Evolutionary conservation across 2,888 invertebrate genomes (phyloP), one percentile per base, ranked within the genome.

Genomic region (Digitonthophagus gazella): DNA sequence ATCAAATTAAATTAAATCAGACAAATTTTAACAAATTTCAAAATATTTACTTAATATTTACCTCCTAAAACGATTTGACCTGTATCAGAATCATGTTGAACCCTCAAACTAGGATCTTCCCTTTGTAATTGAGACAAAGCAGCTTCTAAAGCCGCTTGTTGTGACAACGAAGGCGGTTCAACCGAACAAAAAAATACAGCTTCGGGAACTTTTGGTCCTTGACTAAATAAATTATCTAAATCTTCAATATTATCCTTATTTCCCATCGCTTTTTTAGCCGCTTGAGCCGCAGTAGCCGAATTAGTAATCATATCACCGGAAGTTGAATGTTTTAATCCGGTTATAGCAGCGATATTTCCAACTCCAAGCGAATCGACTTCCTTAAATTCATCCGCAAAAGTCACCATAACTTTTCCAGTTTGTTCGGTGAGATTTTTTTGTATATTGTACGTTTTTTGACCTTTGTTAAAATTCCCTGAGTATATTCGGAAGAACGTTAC

Each of bases 111-210:
- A 2, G 98, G 98, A 85, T 98, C 98, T 83, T 98, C 98, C 14
- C 93, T 85, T 80, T 91, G 89, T 66, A 98, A 83, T 80, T 95
- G 91, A 2, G 83, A 84, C 18, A 98, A 85, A 0, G 97, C 97
- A 11, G 84, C 83, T 74, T 98, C 97, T 76, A 98, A 84, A 0
- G 90, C 85, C 58, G 83, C 83, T 83, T 96, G 95, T 70, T 87
- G 86, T 0, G 91, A 87, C 75, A 91, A 79, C 75, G 93, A 93
- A 0, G 95, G 93, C 0, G 98, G 93, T 84, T 99, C 98, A 72
- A 99, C 91, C 0, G 96, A 93, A 81, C 98, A 98, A 79, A 97
- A 93, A 84, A 97, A 98, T 0, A 99, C 99, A 0, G 99, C 97
- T 78, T 96, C 93, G 0, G 97, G 97, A 69, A 96, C 84, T 58